These are phyloP conservation scores for Neoscelio sp. DNA, from an alignment of 2,888 invertebrate genomes.

Conservation along the genomic window DNA sequence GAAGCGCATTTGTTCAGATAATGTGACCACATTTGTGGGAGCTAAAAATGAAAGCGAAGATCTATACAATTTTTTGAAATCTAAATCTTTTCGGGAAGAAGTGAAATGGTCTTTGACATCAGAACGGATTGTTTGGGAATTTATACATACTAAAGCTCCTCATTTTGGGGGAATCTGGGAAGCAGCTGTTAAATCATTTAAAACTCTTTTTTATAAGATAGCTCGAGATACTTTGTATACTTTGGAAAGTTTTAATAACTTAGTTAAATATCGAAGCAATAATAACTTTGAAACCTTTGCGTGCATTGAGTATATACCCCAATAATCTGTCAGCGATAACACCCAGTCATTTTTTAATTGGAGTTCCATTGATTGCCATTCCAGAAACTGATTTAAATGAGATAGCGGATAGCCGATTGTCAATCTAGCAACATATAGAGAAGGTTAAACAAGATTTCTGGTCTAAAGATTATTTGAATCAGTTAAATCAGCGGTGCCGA, in stretches of 20 bases:
- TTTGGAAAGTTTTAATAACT: background rate
- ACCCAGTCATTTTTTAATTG: conserved; percentile 13
- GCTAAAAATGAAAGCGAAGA: too few species aligned
- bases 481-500: background rate
- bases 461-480: background rate
- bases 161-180: too few species aligned
- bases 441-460: conserved; percentile 3
- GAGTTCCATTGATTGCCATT: background rate
- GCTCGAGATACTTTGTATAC: background rate
- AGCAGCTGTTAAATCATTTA: too few species aligned
- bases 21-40: too few species aligned
- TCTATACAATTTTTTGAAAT: too few species aligned
- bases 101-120: too few species aligned
- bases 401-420: background rate
- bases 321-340: background rate
- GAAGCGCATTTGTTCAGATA: too few species aligned
- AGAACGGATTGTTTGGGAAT: too few species aligned
- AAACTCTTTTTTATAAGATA: background rate
- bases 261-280: background rate
- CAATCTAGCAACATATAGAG: background rate
- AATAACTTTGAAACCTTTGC: background rate
- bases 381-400: conserved; percentile 5
- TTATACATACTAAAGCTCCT: too few species aligned
- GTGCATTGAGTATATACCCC: background rate
- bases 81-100: too few species aligned